Base-by-base conservation (phyloP, 2,888 invertebrate genomes). In the Fabriciana adippe region DNA sequence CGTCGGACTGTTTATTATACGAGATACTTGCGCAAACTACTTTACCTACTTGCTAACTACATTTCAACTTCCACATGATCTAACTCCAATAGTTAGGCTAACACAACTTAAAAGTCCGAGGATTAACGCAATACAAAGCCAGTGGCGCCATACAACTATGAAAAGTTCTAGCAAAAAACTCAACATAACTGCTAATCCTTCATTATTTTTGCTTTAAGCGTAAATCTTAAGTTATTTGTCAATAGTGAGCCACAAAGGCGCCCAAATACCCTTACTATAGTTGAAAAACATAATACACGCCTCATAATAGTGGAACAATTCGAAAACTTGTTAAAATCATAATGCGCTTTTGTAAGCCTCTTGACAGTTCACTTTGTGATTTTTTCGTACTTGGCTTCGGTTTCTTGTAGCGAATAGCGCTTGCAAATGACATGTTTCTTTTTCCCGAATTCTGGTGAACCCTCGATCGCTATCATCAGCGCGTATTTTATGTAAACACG, bases 161-260 rank as follows among this genome's bases (percentile, higher is more conserved):
- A 79, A 83, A 80, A 81, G 79, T 75, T 73, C 72, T 68, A 73
- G 74, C 73, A 83, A 88, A 84, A 87, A 88, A 84, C 79, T 70
- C 76, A 75, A 76, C 72, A 76, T 59, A 83, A 85, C 76, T 81
- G 82, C 86, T 92, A 92, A 92, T 92, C 92, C 90, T 80, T 83
- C 85, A 88, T 91, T 87, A 88, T 85, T 90, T 87, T 89, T 87
- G 76, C 87, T 86, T 84, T 84, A 83, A 79, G 82, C 87, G 89
- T 87, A 89, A 90, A 90, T 89, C 90, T 88, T 87, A 64, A 87
- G 87, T 90, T 92, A 92, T 92, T 92, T 92, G 92, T 92, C 92
- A 92, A 92, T 92, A 92, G 87, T 70, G 86, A 84, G 86, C 91
- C 91, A 92, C 91, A 92, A 92, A 87, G 87, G 89, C 87, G 81